Evolutionary conservation across 2,888 invertebrate species (phyloP).

Genomic region (Anthoptus insignis): DNA sequence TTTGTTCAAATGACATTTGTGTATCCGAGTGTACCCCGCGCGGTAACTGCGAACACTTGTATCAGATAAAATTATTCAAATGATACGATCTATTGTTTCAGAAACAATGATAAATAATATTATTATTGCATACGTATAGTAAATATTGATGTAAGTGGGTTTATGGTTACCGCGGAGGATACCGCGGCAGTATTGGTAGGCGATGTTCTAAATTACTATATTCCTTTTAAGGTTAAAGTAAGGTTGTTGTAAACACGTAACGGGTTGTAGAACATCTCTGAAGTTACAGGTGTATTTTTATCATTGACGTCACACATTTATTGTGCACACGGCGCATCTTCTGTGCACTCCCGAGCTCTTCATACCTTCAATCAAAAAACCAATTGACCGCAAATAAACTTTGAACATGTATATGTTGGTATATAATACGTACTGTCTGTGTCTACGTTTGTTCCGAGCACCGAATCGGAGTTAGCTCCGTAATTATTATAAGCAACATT

Average conservation of each 20-base stretch:
- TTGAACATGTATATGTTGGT: slow-evolving; percentile 1
- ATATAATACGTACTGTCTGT: slow-evolving; percentile 10
- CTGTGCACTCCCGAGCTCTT: background rate
- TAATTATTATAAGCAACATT: slow-evolving; percentile 30
- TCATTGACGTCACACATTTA: background rate
- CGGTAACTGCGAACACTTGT: slow-evolving; percentile 70
- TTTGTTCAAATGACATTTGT: slow-evolving; percentile 29
- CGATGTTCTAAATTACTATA: slow-evolving; percentile 17
- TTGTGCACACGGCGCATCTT: background rate
- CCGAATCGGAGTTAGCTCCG: slow-evolving; percentile 27
- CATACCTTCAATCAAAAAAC: slow-evolving; percentile 1
- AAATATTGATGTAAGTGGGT: slow-evolving; percentile 79
- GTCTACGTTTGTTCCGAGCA: slow-evolving; percentile 21
- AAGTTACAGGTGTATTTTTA: too few species aligned
- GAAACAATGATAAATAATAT: slow-evolving; percentile 83
- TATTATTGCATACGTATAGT: slow-evolving; percentile 78
- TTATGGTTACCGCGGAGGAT: slow-evolving; percentile 60
- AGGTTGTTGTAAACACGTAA: too few species aligned
- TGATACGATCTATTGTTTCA: slow-evolving; percentile 84
- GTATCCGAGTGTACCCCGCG: slow-evolving; percentile 49
- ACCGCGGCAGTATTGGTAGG: slow-evolving; percentile 51
- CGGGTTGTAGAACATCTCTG: too few species aligned
- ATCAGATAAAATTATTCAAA: slow-evolving; percentile 85
- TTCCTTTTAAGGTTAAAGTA: too few species aligned
- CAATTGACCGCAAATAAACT: slow-evolving; percentile 13